Evolutionary conservation across 1,140 invertebrate species (phyloP).

Genomic region (Aphidius gifuensis): DNA sequence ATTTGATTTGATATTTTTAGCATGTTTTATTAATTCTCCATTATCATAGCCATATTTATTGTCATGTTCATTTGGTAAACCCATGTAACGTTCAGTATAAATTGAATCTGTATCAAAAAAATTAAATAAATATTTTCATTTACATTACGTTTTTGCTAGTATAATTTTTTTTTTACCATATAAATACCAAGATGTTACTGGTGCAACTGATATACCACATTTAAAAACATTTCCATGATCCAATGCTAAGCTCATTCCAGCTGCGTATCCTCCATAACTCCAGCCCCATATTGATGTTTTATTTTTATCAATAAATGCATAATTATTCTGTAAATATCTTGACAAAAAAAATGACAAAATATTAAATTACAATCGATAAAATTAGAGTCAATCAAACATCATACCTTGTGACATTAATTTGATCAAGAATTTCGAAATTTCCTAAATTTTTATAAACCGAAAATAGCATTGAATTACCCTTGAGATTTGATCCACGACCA

Average conservation of each 20-base stretch:
- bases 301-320: constrained; percentile 60
- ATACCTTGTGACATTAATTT: constrained; percentile 77
- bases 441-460: constrained; percentile 81
- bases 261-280: constrained; percentile 91
- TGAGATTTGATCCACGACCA: constrained; percentile 81
- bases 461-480: constrained; percentile 82
- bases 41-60: constrained; percentile 74
- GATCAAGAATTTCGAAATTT: constrained; percentile 84
- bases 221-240: constrained; percentile 72
- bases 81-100: constrained; percentile 94
- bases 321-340: constrained; percentile 57
- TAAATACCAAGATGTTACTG: constrained; percentile 90
- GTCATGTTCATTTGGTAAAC: constrained; percentile 69
- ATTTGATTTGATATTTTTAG: constrained; percentile 76
- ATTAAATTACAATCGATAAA: background rate
- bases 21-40: constrained; percentile 67
- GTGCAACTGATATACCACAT: constrained; percentile 88
- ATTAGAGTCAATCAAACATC: background rate
- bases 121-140: background rate
- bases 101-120: constrained; percentile 76
- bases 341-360: constrained; percentile 37
- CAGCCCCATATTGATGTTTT: constrained; percentile 87
- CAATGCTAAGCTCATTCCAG: constrained; percentile 71
- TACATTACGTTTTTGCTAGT: too few species aligned
- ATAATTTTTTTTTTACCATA: constrained; percentile 60